Evolutionary conservation across 2,888 invertebrate species (phyloP).

Genomic region (Agonopterix subpropinquella): DNA sequence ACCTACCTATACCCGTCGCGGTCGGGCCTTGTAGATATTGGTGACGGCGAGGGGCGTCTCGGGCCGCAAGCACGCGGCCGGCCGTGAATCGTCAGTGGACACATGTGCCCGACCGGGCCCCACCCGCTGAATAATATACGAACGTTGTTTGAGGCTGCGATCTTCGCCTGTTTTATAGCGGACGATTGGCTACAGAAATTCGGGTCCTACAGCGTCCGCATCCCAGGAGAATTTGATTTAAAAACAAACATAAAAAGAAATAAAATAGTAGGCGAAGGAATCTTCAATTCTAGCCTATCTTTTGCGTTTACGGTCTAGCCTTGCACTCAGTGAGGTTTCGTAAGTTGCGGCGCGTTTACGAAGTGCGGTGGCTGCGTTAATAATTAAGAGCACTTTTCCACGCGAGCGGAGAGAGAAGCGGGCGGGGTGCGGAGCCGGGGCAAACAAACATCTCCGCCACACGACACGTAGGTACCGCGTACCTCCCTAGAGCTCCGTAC

Average conservation of each 20-base stretch:
- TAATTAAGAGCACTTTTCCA: constrained; percentile 64
- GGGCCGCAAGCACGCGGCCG: constrained; percentile 25
- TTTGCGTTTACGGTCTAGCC: constrained; percentile 17
- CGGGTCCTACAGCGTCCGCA: constrained; percentile 23
- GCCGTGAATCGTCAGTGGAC: constrained; percentile 47
- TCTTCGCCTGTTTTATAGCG: constrained; percentile 55
- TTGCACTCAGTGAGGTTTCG: constrained; percentile 21
- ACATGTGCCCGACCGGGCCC: constrained; percentile 48
- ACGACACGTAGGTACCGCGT: constrained; percentile 10
- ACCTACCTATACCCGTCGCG: no score
- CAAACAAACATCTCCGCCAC: constrained; percentile 6
- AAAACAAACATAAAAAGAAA: constrained; percentile 17
- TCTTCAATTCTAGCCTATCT: constrained; percentile 15
- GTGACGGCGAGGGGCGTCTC: constrained; percentile 2
- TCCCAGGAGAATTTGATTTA: constrained; percentile 27
- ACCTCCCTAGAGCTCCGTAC: neutral
- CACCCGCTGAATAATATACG: constrained; percentile 56
- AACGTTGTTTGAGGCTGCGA: constrained; percentile 44
- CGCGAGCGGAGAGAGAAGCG: constrained; percentile 15
- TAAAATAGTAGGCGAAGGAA: constrained; percentile 18
- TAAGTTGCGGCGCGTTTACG: constrained; percentile 35
- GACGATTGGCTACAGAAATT: constrained; percentile 50
- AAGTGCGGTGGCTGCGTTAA: constrained; percentile 46
- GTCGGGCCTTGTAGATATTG: no score
- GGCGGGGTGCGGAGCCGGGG: constrained; percentile 8